phyloP scores from a whole-genome alignment of 2,888 invertebrate species.

The Gibbula magus region DNA sequence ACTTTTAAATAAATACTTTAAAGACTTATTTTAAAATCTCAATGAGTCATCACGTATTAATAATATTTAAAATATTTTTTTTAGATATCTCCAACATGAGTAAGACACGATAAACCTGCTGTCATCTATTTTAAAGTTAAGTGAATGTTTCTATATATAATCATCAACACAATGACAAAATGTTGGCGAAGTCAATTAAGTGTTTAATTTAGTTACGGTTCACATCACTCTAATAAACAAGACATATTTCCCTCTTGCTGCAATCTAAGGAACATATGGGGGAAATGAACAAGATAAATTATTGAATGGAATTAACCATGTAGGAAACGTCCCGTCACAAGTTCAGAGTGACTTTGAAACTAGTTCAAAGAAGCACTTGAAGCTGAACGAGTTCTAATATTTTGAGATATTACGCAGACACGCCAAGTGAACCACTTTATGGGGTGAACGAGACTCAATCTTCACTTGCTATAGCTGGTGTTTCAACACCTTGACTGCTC shows the following conservation, averaged over 20 bases:
- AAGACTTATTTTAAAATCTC: neutral
- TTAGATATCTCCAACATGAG: too few relatives aligned
- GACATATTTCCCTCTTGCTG: too few relatives aligned
- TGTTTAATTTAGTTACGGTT: too few relatives aligned
- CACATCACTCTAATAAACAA: too few relatives aligned
- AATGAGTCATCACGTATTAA: neutral
- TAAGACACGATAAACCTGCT: neutral
- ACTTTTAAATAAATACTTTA: neutral
- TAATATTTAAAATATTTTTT: neutral
- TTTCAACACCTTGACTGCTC: constrained; percentile 7
- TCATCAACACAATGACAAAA: too few relatives aligned
- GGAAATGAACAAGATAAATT: too few relatives aligned
- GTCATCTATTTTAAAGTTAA: too few relatives aligned
- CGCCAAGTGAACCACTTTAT: neutral
- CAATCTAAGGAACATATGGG: too few relatives aligned
- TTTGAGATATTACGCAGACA: neutral
- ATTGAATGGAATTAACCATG: neutral
- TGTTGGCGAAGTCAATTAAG: too few relatives aligned
- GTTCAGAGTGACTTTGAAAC: neutral
- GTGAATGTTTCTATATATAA: too few relatives aligned
- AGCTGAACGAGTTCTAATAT: neutral
- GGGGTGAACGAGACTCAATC: neutral
- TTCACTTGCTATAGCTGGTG: neutral
- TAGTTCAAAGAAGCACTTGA: neutral
- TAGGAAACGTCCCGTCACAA: neutral